Evolutionary conservation across 1,140 invertebrate species (phyloP), one percentile per base, ranked within the genome.

Genomic region (Micrasema longulum): DNA sequence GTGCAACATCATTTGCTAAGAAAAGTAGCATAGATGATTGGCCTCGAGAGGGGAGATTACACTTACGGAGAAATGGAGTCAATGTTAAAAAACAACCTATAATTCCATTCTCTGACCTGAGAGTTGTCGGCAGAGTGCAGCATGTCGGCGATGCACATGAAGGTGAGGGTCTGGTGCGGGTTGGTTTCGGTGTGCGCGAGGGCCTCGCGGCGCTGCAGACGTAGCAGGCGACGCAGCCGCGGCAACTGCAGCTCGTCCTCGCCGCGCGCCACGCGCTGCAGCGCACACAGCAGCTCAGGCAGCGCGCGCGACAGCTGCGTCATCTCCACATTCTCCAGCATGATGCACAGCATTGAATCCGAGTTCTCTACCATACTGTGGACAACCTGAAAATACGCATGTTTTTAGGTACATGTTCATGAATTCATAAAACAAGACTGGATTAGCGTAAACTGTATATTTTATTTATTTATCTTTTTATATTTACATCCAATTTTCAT

Each of bases 91-190:
- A n/a, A n/a, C n/a, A n/a, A n/a, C n/a, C n/a, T n/a, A n/a, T n/a
- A n/a, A n/a, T n/a, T n/a, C n/a, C n/a, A n/a, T n/a, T n/a, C n/a
- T n/a, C n/a, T 89, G 83, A 95, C 92, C 82, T 95, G 92, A 74
- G 90, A 81, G 71, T 91, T 87, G 16, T 83, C 88, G 48, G 90
- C 87, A 9, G 94, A 93, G 82, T 95, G 96, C 16, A 97, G 83
- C 75, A 93, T 89, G 80, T 97, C 93, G 0, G 90, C 91, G 78
- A 97, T 93, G 31, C 93, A 87, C 75, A 90, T 88, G 78, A 89
- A 91, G 1, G 93, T 91, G 35, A 96, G 81, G 6, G 89, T 83
- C 67, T 92, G 88, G 78, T 95, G 92, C 1, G 94, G 93, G 71
- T 87, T 87, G 20, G 89, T 91, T 83, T 96, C 95, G 4, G 93